Evolutionary conservation across 2,797 vertebrate species (phyloP).

Genomic region (Manis crassicaudata): DNA sequence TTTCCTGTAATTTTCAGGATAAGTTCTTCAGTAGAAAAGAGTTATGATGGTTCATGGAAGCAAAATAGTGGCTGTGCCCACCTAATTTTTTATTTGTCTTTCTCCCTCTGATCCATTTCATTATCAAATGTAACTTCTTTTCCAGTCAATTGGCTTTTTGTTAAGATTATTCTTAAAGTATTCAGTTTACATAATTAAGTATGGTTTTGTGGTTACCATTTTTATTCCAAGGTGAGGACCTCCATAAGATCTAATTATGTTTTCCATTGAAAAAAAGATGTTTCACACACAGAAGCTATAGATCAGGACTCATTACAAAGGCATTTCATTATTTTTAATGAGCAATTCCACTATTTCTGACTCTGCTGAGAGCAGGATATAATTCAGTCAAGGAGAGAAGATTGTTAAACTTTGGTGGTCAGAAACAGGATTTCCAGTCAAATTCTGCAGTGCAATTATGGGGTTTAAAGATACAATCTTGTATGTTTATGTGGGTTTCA

Average conservation of each 20-base stretch:
- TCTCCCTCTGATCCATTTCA: constrained; percentile 35
- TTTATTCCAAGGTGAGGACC: constrained; percentile 74
- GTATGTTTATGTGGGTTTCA: not conserved
- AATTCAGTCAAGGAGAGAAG: constrained; percentile 75
- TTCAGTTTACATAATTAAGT: constrained; percentile 79
- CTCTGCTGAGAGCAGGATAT: constrained; percentile 77
- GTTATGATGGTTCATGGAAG: not conserved
- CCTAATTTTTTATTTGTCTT: constrained; percentile 60
- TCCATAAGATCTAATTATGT: constrained; percentile 83
- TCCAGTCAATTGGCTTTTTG: constrained; percentile 7
- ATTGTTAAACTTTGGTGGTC: constrained; percentile 80
- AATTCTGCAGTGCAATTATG: constrained; percentile 63
- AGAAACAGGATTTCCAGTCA: constrained; percentile 69
- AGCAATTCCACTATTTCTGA: constrained; percentile 84
- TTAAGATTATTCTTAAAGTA: constrained; percentile 51
- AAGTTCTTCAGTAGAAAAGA: not conserved
- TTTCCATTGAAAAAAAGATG: constrained; percentile 82
- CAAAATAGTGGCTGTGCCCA: not conserved
- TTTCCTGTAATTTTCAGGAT: not conserved
- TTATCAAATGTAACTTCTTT: constrained; percentile 20
- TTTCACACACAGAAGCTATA: constrained; percentile 80
- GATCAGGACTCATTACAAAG: constrained; percentile 84
- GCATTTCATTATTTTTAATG: constrained; percentile 88
- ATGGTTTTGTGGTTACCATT: constrained; percentile 77
- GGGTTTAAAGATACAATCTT: constrained; percentile 63